Base-by-base conservation (phyloP, 2,888 invertebrate genomes). In the Pammene aurita region DNA sequence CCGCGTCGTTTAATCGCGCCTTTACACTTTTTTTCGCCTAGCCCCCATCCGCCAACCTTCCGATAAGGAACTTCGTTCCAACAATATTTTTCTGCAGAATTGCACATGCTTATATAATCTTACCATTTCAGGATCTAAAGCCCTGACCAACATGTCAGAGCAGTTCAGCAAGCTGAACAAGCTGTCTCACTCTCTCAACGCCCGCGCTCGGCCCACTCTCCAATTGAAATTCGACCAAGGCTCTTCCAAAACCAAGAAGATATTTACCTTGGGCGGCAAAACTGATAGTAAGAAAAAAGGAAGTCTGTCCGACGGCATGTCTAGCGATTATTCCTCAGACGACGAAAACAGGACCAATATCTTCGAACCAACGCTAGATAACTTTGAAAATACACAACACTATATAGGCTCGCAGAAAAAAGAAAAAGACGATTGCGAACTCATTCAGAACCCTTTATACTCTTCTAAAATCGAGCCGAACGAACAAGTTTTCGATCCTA, bases 141-240 rank as follows among this genome's bases (percentile, higher is more conserved):
- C 97, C 58, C 88, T 97, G 69, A 96, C 94, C 72, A 97, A 97
- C 83, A 96, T 97, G 93, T 95, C 96, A 0, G 97, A 97, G 74
- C 97, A 97, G 81, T 96, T 98, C 86, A 96, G 96, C 70, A 97
- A 96, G 84, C 86, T 97, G 48, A 96, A 96, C 82, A 95, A 95
- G 78, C 89, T 96, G 46, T 93, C 95, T 68, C 94, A 94, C 75
- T 94, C 94, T 34, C 92, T 95, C 56, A 94, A 94, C 77, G 92
- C 94, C 0, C 85, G 94, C 86, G 77, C 94, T 76, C 86, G 94
- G 70, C 82, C 93, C 74, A 80, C 92, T 80, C 86, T 92, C 1
- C 92, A 92, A 74, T 86, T 93, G n/a, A 90, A 89, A 73, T 88
- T 91, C 75, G 93, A 91, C 77, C 89, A 89, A 67, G 77, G 88